Evolutionary conservation across 2,888 invertebrate genomes (phyloP), one percentile per base, ranked within the genome.

Genomic region (Heterodera filipjevi): DNA sequence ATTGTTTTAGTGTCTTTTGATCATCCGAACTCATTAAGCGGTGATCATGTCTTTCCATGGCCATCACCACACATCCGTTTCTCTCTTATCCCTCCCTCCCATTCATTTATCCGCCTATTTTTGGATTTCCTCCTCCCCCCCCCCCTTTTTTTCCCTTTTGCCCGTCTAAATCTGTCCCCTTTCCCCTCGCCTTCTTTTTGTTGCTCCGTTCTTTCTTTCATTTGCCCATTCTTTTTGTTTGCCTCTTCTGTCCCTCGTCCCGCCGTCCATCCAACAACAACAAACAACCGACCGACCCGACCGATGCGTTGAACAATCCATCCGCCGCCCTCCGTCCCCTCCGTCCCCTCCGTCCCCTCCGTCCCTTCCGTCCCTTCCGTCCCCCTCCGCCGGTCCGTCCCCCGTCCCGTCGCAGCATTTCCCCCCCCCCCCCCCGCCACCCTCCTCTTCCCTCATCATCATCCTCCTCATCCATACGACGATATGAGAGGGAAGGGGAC

Each of bases 151-250:
- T 19, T 19, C 16, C 19, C 49, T 19, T 49, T 0, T 14, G 14
- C 59, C 59, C 27, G n/a, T 59, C 59, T 59, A 59, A 59, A 59
- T 59, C 27, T 27, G 59, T 59, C 59, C 59, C 59, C 59, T 59
- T 59, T 59, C n/a, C 59, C 53, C 39, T 39, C 39, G 39, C 39
- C 39, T 39, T 39, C 12, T 59, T 59, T n/a, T 27, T 59, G 59
- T 27, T 59, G n/a, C 59, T 59, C n/a, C 59, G n/a, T 59, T 59
- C n/a, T 19, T 59, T 59, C 59, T 59, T 59, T 27, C 59, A 59
- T 59, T 59, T 59, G 59, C 59, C 59, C 59, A 59, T 59, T 59
- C 59, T 59, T 53, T 53, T 59, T 59, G 59, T 59, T 59, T 59
- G 59, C n/a, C 59, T 3, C 59, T 59, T 6, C 22, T n/a, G 1